A percentile compares a stretch with the other conserved stretches of the same genome.
These are phyloP conservation scores for Pomacea maculata DNA, from an alignment of 1,140 invertebrate genomes.

Conservation along the genomic window DNA sequence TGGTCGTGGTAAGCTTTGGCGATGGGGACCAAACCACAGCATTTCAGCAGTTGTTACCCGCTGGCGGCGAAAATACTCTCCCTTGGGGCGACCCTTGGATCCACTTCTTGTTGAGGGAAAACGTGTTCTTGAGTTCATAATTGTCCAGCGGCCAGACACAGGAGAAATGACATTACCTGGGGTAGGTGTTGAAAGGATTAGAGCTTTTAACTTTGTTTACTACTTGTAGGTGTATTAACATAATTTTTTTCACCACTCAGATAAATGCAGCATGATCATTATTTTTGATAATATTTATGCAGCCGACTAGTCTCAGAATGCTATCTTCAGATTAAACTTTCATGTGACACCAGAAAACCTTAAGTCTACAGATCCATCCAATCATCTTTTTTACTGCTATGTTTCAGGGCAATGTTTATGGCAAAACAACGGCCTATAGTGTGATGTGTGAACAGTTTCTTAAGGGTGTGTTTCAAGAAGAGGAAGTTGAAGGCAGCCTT, in stretches of 20 bases:
- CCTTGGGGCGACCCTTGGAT: constrained; percentile 22
- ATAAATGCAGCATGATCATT: no score
- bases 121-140: constrained; percentile 88
- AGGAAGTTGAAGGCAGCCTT: constrained; percentile 24
- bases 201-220: not conserved
- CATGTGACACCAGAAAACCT: no score
- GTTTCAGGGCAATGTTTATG: constrained; percentile 53
- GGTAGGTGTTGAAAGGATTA: constrained; percentile 50
- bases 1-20: constrained; percentile 64
- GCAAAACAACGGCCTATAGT: constrained; percentile 46
- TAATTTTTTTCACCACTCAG: not conserved
- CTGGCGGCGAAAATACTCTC: constrained; percentile 47
- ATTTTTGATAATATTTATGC: no score
- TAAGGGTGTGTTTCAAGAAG: constrained; percentile 44
- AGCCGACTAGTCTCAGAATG: no score
- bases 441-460: constrained; percentile 48
- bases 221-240: not conserved
- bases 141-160: constrained; percentile 80
- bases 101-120: constrained; percentile 50
- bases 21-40: constrained; percentile 69
- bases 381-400: not conserved
- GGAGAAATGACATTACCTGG: constrained; percentile 88
- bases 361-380: no score
- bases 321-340: no score
- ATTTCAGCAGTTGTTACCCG: constrained; percentile 64